Evolutionary conservation across 1,140 invertebrate species (phyloP).

Genomic region (Elysia chlorotica): DNA sequence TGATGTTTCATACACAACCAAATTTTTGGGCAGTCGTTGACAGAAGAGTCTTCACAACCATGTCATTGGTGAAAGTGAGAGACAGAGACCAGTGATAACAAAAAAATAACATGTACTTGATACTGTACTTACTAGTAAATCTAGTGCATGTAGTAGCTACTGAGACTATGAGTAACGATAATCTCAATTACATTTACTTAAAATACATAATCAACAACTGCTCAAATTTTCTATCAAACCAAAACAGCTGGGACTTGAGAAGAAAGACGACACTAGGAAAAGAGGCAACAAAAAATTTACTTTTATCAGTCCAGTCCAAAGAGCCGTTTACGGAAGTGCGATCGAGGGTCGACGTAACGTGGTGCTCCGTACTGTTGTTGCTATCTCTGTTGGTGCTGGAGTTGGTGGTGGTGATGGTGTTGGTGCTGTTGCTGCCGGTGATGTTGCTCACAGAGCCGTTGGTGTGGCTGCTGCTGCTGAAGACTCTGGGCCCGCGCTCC

Average conservation of each 20-base stretch:
- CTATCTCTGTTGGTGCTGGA: not conserved
- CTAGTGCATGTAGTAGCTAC: no score
- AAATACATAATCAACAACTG: no score
- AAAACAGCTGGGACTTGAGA: no score
- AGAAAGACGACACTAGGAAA: no score
- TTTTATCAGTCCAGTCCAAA: no score
- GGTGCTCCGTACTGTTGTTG: not conserved
- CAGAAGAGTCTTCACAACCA: not conserved
- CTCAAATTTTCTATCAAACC: no score
- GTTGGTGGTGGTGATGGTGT: not conserved
- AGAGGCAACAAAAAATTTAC: no score
- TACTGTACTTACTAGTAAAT: no score
- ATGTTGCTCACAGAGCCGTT: not conserved
- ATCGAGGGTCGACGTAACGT: no score
- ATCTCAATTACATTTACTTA: not conserved
- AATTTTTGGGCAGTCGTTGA: not conserved
- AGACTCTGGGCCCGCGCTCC: slow-evolving; percentile 7
- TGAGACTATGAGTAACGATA: no score
- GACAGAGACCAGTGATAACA: not conserved
- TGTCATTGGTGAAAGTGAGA: not conserved
- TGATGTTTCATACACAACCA: not conserved
- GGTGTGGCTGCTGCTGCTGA: not conserved
- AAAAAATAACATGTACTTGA: no score
- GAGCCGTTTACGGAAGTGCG: no score
- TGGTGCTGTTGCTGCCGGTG: not conserved